A percentile compares a stretch with the other conserved stretches of the same genome.
phyloP scores from a whole-genome alignment of 2,888 invertebrate genomes.

The Idaea dimidiata region DNA sequence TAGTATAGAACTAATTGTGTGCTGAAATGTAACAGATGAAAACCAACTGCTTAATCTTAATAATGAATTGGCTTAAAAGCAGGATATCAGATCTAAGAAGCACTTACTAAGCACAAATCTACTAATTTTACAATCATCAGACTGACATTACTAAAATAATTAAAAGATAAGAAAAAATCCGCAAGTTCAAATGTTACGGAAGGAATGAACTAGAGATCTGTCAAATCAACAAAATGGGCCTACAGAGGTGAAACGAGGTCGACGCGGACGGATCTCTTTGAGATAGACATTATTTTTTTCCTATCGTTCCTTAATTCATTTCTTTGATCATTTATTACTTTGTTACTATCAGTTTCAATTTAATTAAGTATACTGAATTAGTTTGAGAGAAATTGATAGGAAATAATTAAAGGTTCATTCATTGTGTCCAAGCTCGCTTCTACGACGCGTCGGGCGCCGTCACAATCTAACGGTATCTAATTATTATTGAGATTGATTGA shows the following conservation, averaged over 20 bases:
- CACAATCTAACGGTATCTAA: slow-evolving; percentile 15
- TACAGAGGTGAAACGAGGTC: neutral
- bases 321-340: neutral
- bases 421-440: slow-evolving; percentile 18
- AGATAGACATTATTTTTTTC: neutral
- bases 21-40: too few species aligned
- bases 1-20: too few species aligned
- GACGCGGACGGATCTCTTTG: neutral
- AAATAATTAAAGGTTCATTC: slow-evolving; percentile 17
- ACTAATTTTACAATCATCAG: too few species aligned
- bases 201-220: neutral
- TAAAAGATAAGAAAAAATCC: neutral
- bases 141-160: too few species aligned
- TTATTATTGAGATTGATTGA: slow-evolving; percentile 48
- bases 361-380: neutral
- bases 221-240: neutral
- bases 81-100: too few species aligned
- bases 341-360: neutral
- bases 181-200: neutral
- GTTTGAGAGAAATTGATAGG: neutral
- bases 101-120: too few species aligned
- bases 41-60: too few species aligned
- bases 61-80: too few species aligned
- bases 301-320: neutral
- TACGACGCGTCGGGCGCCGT: slow-evolving; percentile 10